Evolutionary conservation across 2,113 vertebrate species (phyloP).

Genomic region (Tautogolabrus adspersus): DNA sequence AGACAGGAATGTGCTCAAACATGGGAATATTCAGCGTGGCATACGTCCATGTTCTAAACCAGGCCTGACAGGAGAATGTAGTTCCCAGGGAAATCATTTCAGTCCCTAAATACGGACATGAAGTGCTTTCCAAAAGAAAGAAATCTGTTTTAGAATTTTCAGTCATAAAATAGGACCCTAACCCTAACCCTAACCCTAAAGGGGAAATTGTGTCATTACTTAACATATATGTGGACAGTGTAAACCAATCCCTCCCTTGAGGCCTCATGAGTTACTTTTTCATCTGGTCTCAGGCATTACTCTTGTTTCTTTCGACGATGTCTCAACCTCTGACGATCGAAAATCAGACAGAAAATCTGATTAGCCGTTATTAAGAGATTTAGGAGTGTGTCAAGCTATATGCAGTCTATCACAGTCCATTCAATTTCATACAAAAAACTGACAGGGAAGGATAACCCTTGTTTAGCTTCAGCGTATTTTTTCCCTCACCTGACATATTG

Average conservation of each 20-base stretch:
- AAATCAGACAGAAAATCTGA: conserved; percentile 10
- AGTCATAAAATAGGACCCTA: conserved; percentile 30
- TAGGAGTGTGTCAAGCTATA: neutral
- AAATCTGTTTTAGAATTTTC: conserved; percentile 22
- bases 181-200: too few relatives aligned
- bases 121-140: conserved; percentile 26
- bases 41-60: conserved; percentile 42
- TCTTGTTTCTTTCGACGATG: conserved; percentile 23
- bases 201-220: conserved; percentile 62
- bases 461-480: neutral
- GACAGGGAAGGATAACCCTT: neutral
- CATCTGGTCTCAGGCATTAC: conserved; percentile 46
- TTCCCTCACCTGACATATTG: neutral
- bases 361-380: neutral
- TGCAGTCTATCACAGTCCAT: neutral
- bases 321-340: conserved; percentile 19
- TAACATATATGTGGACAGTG: conserved; percentile 43
- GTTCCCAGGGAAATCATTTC: conserved; percentile 57
- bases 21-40: conserved; percentile 55
- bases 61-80: conserved; percentile 48
- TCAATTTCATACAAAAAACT: neutral
- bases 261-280: conserved; percentile 49
- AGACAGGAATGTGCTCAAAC: conserved; percentile 51
- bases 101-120: conserved; percentile 39
- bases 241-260: conserved; percentile 58